Conservation (phyloP, 2,888 invertebrate genomes). For the Lordiphosa andalusiaca region DNA sequence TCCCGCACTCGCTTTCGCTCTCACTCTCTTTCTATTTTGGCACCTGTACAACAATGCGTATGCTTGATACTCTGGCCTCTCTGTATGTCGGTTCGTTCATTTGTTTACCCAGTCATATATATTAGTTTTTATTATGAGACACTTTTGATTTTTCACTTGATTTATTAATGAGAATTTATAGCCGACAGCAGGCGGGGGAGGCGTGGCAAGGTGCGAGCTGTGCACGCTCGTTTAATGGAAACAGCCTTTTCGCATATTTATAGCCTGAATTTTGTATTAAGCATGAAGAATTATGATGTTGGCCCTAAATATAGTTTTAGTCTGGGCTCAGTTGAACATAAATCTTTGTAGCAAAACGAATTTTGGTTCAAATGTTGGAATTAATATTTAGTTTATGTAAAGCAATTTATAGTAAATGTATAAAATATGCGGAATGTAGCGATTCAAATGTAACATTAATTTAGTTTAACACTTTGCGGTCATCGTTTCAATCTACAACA, state of each 20-base stretch:
- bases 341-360: no score
- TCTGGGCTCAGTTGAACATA: neutral
- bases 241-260: constrained; percentile 34
- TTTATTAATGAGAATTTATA: constrained; percentile 72
- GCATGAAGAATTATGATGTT: constrained; percentile 30
- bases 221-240: constrained; percentile 33
- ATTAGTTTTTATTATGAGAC: constrained; percentile 56
- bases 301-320: constrained; percentile 9
- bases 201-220: constrained; percentile 11
- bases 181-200: constrained; percentile 34
- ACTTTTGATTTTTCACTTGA: constrained; percentile 74
- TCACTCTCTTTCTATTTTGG: constrained; percentile 22
- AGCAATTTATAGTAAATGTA: no score
- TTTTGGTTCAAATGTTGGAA: no score
- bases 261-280: constrained; percentile 30
- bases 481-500: no score
- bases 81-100: constrained; percentile 6
- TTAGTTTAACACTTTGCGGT: no score
- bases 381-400: no score
- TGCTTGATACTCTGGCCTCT: constrained; percentile 35
- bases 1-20: neutral
- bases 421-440: no score
- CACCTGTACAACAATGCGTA: constrained; percentile 57
- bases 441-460: no score
- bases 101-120: constrained; percentile 37